A percentile compares a stretch with the other conserved stretches of the same genome.
Evolutionary conservation across 1,140 invertebrate species (phyloP).

Genomic region (Drosophila arawakana): DNA sequence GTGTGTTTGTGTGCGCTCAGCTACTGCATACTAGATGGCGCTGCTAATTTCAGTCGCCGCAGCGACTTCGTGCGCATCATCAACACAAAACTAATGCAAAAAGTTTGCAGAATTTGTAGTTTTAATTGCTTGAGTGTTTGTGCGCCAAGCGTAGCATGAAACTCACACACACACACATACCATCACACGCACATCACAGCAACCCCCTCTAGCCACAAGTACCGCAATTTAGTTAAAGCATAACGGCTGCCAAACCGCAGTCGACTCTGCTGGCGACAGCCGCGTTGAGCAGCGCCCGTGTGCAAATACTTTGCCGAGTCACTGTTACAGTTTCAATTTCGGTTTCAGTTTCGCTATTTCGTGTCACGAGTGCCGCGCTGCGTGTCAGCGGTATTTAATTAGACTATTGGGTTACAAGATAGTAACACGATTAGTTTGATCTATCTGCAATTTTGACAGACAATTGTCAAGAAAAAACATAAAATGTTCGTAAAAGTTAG

Average conservation of each 20-base stretch:
- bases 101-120: slow-evolving; percentile 78
- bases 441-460: no score
- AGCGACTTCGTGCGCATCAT: slow-evolving; percentile 68
- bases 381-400: no score
- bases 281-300: slow-evolving; percentile 23
- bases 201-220: slow-evolving; percentile 51
- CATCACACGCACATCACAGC: neutral
- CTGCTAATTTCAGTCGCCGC: slow-evolving; percentile 68
- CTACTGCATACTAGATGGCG: slow-evolving; percentile 56
- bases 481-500: no score
- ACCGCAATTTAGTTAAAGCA: slow-evolving; percentile 80
- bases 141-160: slow-evolving; percentile 35
- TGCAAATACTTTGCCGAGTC: slow-evolving; percentile 25
- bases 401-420: no score
- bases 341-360: neutral
- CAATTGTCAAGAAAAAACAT: no score
- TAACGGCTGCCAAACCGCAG: slow-evolving; percentile 67
- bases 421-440: no score
- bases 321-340: neutral
- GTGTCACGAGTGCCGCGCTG: neutral
- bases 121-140: slow-evolving; percentile 81
- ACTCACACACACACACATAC: slow-evolving; percentile 35
- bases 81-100: slow-evolving; percentile 77
- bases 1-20: slow-evolving; percentile 30
- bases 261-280: slow-evolving; percentile 41